Conservation (phyloP, 1,140 invertebrate genomes). For the Leptinotarsa defecta region DNA sequence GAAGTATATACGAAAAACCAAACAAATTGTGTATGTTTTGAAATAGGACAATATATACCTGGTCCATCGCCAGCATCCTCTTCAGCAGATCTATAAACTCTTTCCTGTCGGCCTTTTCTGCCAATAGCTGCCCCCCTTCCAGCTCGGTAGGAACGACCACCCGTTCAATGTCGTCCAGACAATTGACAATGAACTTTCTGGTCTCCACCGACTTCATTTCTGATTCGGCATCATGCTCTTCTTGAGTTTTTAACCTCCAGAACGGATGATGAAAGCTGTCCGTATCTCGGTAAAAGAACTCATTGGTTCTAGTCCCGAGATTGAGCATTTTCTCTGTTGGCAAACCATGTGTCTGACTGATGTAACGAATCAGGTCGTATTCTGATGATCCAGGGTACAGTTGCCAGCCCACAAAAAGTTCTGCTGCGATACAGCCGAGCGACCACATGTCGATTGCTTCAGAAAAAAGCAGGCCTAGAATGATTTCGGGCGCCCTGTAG, state of each 20-base stretch:
- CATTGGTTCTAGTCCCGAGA: conserved; percentile 95
- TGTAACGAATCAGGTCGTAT: conserved; percentile 97
- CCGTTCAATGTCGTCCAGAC: conserved; percentile 97
- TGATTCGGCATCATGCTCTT: conserved; percentile 97
- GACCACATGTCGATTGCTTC: conserved; percentile 99
- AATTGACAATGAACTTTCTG: conserved; percentile 99
- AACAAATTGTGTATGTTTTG: too few relatives aligned
- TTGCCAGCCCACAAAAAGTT: conserved; percentile 99
- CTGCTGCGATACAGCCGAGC: conserved; percentile 98
- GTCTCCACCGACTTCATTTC: conserved; percentile 99
- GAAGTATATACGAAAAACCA: too few relatives aligned
- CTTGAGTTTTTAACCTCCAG: conserved; percentile 96
- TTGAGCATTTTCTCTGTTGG: conserved; percentile 98
- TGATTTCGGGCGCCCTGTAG: conserved; percentile 98
- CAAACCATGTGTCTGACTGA: conserved; percentile 86
- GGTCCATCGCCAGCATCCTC: conserved; percentile 97
- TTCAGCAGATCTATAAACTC: conserved; percentile 97
- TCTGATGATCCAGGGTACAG: conserved; percentile 99
- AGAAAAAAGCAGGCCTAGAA: conserved; percentile 96
- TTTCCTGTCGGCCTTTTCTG: conserved; percentile 93
- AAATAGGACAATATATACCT: conserved; percentile 66
- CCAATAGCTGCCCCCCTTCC: conserved; percentile 91
- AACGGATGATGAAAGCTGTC: conserved; percentile 92
- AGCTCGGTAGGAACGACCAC: conserved; percentile 97
- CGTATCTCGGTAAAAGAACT: conserved; percentile 97